phyloP scores from a whole-genome alignment of 2,113 vertebrate species.

The Melierax canorus region DNA sequence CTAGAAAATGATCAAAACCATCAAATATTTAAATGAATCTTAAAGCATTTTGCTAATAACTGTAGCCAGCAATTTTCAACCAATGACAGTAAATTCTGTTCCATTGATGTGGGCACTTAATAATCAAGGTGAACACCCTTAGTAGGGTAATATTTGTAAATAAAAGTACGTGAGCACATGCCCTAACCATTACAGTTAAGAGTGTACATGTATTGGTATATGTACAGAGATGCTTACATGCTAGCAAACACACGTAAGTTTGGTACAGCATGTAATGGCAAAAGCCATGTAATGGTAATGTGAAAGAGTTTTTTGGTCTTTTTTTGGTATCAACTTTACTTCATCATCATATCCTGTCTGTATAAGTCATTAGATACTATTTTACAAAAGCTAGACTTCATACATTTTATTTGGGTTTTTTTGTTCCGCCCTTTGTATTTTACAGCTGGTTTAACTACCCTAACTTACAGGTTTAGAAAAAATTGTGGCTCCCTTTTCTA shows the following conservation, averaged over 20 bases:
- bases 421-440: neutral
- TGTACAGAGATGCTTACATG: neutral
- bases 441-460: neutral
- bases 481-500: neutral
- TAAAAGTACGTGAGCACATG: neutral
- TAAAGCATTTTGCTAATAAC: neutral
- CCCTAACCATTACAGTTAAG: neutral
- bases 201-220: neutral
- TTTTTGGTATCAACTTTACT: neutral
- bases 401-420: neutral
- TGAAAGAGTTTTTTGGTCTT: neutral
- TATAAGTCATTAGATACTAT: neutral
- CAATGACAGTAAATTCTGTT: neutral
- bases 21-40: neutral
- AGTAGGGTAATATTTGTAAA: neutral
- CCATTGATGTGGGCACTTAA: neutral
- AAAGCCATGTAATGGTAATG: neutral
- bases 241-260: neutral
- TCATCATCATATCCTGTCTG: neutral
- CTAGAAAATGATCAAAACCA: neutral
- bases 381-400: neutral
- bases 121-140: neutral
- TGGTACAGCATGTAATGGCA: neutral
- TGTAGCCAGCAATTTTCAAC: neutral
- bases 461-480: neutral